Base-by-base conservation (phyloP, 35 echinoderm and acorn worm genomes). In the Acanthaster planci region DNA sequence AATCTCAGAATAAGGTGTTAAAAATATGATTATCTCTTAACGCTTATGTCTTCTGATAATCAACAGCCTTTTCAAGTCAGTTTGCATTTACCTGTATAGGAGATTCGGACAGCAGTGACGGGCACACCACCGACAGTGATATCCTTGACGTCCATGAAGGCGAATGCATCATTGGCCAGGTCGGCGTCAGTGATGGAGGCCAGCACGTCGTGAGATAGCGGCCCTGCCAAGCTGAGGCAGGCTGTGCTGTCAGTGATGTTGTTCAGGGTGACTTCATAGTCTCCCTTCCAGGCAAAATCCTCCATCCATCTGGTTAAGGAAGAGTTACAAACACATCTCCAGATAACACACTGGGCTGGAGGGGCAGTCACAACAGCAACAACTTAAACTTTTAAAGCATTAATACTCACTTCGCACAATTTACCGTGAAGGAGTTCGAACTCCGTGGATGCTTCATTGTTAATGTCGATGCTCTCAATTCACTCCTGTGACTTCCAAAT, bases 11-110 rank as follows among this genome's bases (percentile, higher is more conserved):
- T n/a, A n/a, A n/a, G n/a, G n/a, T n/a, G n/a, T n/a, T n/a, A n/a
- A n/a, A n/a, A n/a, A n/a, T n/a, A n/a, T n/a, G n/a, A n/a, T n/a
- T n/a, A 85, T 18, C 19, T 7, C 31, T 27, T n/a, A 80, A n/a
- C n/a, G n/a, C n/a, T n/a, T n/a, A n/a, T n/a, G n/a, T n/a, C n/a
- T n/a, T n/a, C n/a, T n/a, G n/a, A n/a, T n/a, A n/a, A n/a, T n/a
- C n/a, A n/a, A n/a, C n/a, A 12, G 42, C 4, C 4, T 47, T 47
- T 6, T 47, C 4, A 47, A 6, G 42, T 47, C 42, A 47, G 42
- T 47, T 6, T 47, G n/a, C n/a, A 47, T 85, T 37, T 85, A 97
- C 94, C 94, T 79, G 94, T 90, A 39, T 97, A 97, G 78, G 94
- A 93, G 51, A 97, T 92, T 47, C 94, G 84, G 5, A 97, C 34